Conservation (phyloP, 2,797 vertebrate species). For the Rhabdophis nuchalis region DNA sequence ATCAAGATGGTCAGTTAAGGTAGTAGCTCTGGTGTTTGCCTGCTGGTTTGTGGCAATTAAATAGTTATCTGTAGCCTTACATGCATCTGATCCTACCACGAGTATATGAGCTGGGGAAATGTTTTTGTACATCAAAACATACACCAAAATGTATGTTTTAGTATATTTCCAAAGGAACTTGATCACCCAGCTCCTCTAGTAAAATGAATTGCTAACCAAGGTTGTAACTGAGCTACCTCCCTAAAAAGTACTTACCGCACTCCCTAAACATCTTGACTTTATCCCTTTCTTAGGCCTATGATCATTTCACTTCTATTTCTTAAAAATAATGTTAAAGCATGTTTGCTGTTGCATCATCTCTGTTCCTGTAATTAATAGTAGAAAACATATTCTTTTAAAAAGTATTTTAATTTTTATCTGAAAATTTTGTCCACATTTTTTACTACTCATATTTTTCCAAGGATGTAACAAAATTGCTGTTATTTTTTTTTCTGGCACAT, state of each 20-base stretch:
- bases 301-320: conserved; percentile 44
- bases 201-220: background rate
- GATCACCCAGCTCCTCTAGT: background rate
- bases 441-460: conserved; percentile 40
- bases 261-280: background rate
- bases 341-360: conserved; percentile 41
- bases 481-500: conserved; percentile 46
- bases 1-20: background rate
- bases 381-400: background rate
- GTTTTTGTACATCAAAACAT: no score
- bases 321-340: conserved; percentile 18
- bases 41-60: background rate
- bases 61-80: background rate
- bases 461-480: conserved; percentile 43
- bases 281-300: conserved; percentile 11
- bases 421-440: conserved; percentile 28
- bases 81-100: background rate
- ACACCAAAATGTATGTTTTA: no score
- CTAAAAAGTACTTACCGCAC: background rate
- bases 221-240: background rate
- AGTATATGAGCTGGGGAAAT: no score
- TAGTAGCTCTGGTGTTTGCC: background rate
- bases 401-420: conserved; percentile 29
- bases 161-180: background rate
- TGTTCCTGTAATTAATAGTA: conserved; percentile 36